Conservation (phyloP, 2,888 invertebrate species). For the Aspidapion aeneum region DNA sequence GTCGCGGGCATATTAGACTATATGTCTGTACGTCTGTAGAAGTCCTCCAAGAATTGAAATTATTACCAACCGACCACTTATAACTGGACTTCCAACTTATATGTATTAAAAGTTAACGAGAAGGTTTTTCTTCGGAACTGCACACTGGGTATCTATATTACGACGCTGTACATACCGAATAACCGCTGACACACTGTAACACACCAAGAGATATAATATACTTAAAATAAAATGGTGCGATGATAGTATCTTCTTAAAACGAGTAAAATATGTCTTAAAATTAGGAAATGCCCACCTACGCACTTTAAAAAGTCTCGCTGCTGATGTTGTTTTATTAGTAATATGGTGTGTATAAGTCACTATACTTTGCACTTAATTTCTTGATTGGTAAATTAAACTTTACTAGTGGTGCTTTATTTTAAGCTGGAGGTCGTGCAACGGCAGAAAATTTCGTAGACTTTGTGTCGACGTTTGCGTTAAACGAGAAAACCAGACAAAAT, state of each 20-base stretch:
- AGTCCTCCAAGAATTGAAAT: neutral
- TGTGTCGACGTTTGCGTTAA: neutral
- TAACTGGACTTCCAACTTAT: neutral
- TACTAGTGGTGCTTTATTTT: neutral
- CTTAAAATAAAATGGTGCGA: neutral
- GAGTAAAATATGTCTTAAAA: constrained; percentile 9
- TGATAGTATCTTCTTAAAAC: neutral
- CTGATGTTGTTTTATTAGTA: neutral
- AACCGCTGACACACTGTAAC: too few relatives aligned
- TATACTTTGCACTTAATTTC: neutral
- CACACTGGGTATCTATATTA: too few relatives aligned
- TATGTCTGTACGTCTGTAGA: neutral
- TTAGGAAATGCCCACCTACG: constrained; percentile 25
- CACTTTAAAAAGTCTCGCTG: neutral
- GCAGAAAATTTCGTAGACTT: neutral
- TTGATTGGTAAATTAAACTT: neutral
- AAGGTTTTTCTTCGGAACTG: neutral
- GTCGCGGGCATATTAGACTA: neutral
- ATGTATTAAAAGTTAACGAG: neutral
- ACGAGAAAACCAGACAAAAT: neutral
- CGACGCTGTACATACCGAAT: too few relatives aligned
- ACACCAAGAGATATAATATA: neutral
- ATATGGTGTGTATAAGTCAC: neutral
- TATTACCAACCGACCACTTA: neutral
- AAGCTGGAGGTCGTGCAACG: neutral